Evolutionary conservation across 92 coral and sea anemone genomes (phyloP), one percentile per base, ranked within the genome.

Genomic region (Bergia sp.): DNA sequence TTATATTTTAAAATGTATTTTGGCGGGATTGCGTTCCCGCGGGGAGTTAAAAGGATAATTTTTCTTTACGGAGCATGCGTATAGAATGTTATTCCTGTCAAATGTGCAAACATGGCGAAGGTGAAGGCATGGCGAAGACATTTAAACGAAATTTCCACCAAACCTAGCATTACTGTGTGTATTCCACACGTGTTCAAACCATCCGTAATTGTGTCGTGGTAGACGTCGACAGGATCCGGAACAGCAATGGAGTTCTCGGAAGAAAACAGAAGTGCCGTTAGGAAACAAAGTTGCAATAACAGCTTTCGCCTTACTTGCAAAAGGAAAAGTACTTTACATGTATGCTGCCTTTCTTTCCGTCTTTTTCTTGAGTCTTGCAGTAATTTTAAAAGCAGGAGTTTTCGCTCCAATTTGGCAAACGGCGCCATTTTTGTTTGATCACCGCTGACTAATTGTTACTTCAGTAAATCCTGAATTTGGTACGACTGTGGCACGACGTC

Each of bases 401-500:
- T 85, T 7, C 80, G 80, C 88, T 73, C 20, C 10, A 69, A 9
- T 41, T 44, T 85, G 1, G n/a, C 18, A 73, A 39, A 42, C 64
- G 66, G 44, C 88, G 53, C 74, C 73, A 36, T 50, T n/a, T 75
- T 74, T 21, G 21, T 53, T 72, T 21, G 43, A 86, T 53, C 73
- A 37, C 71, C 37, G 37, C 89, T 74, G 49, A 74, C 79, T 74
- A 37, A 20, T 37, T 74, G 38, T 61, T 72, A 74, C 90, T 55
- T 38, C 53, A 87, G n/a, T 55, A 74, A 86, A 37, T 10, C 81
- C 69, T 49, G 81, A 86, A 76, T 86, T 86, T 9, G 55, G 82
- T 86, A 4, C 82, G 89, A 86, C 89, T 76, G 57, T 57, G 75
- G 83, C 83, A 76, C 58, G 74, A 57, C 85, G 53, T 86, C 89